Evolutionary conservation across 1,140 invertebrate species (phyloP).

Genomic region (Magallana angulata): DNA sequence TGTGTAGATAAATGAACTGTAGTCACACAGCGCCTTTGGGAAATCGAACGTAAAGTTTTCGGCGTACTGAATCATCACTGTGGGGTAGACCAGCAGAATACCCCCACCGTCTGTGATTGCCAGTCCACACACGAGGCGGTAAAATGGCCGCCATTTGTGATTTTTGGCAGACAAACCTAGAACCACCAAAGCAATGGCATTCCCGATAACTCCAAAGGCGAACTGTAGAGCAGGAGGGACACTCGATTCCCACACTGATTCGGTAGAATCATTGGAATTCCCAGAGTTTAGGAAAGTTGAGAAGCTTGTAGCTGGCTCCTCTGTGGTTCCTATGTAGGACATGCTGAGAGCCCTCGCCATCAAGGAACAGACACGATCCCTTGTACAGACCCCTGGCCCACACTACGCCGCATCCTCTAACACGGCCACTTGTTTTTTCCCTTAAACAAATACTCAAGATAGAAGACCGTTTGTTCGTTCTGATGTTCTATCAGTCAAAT

Average conservation of each 20-base stretch:
- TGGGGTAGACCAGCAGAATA: constrained; percentile 66
- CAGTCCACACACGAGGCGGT: constrained; percentile 67
- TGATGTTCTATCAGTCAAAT: too few relatives aligned
- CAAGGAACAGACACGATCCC: too few relatives aligned
- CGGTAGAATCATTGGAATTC: background rate
- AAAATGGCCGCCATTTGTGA: constrained; percentile 67
- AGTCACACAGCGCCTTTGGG: constrained; percentile 71
- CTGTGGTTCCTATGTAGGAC: too few relatives aligned
- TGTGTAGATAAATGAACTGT: constrained; percentile 77
- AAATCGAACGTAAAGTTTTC: constrained; percentile 65
- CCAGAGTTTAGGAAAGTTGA: background rate
- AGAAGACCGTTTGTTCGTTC: too few relatives aligned
- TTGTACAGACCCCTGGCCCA: too few relatives aligned
- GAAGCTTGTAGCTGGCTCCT: too few relatives aligned
- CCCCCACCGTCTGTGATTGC: constrained; percentile 70
- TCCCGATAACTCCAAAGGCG: constrained; percentile 65
- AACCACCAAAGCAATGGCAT: constrained; percentile 63
- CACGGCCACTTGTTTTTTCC: too few relatives aligned
- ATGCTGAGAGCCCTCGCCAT: too few relatives aligned
- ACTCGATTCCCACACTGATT: background rate
- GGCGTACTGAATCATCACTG: constrained; percentile 67
- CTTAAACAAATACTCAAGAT: too few relatives aligned
- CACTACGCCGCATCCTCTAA: too few relatives aligned
- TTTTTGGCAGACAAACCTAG: constrained; percentile 60
- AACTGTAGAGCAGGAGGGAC: constrained; percentile 59